Evolutionary conservation across 30 jellyfish, hydroid and myxozoan genomes (phyloP).

Genomic region (Rhopilema esculentum): DNA sequence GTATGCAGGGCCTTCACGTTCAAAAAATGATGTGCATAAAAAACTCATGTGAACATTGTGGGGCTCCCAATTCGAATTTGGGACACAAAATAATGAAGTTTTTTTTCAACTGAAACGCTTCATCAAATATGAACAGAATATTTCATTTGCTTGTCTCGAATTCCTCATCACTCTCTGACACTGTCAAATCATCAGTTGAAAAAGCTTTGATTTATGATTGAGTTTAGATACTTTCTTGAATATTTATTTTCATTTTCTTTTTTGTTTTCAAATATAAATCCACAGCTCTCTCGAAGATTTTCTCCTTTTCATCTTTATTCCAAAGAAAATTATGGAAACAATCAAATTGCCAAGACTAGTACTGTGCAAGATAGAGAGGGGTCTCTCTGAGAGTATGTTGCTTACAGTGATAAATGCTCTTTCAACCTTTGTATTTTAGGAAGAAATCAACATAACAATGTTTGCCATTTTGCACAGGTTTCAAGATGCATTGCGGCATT

Average conservation of each 20-base stretch:
- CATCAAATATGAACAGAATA: neutral
- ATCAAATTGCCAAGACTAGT: slow-evolving; percentile 24
- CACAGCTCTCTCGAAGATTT: slow-evolving; percentile 28
- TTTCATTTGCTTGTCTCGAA: neutral
- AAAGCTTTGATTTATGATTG: slow-evolving; percentile 14
- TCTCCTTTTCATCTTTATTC: slow-evolving; percentile 39
- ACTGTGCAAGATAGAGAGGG: too few species aligned
- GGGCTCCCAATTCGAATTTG: neutral
- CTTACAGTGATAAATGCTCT: too few species aligned
- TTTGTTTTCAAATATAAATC: slow-evolving; percentile 11
- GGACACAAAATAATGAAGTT: neutral
- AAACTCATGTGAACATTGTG: neutral
- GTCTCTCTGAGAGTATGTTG: too few species aligned
- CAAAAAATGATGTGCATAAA: neutral
- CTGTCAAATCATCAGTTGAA: slow-evolving; percentile 25
- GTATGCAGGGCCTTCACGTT: too few species aligned
- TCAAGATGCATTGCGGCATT: too few species aligned
- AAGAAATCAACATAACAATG: too few species aligned
- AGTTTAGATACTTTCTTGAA: slow-evolving; percentile 3
- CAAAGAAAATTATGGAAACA: slow-evolving; percentile 39
- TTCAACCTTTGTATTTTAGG: too few species aligned
- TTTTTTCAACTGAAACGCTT: neutral
- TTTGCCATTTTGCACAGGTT: too few species aligned
- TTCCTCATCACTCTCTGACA: slow-evolving; percentile 26
- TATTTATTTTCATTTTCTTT: slow-evolving; percentile 12